Evolutionary conservation across 2,797 vertebrate genomes (phyloP), one percentile per base, ranked within the genome.

Genomic region (Malurus leucopterus): DNA sequence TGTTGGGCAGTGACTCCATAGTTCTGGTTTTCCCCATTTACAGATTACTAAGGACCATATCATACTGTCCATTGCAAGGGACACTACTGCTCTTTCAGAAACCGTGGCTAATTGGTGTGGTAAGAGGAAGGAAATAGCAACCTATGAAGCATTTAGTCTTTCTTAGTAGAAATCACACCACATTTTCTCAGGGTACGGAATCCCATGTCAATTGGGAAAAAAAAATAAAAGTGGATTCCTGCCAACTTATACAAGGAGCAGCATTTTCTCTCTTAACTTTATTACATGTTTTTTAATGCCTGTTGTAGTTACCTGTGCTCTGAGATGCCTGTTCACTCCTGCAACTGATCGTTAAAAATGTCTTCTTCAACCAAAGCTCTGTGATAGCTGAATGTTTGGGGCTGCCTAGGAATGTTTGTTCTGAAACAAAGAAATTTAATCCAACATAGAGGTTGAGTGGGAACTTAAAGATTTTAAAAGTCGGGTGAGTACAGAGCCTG

Each of bases 21-120:
- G 21, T 80, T 89, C 70, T 89, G 70, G 7, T 72, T 91, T 90
- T 86, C n/a, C 53, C 20, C 22, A 19, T 65, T 67, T 67, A 30
- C 69, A 86, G 59, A 69, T 75, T 65, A 53, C 34, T 86, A 78
- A 81, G 59, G 49, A 40, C 30, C 11, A 2, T 68, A 62, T 69
- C 65, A 65, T 72, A 14, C 12, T 78, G 51, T 50, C 47, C 40
- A 19, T 34, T 86, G 26, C 44, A 86, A 69, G 54, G 63, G 57
- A 73, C n/a, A 17, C 9, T 26, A 34, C 53, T 27, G 17, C 47
- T 36, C 27, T 77, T 50, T 53, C 30, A 89, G 47, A 59, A 88
- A 46, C 32, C 2, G 0, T 58, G 24, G 36, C 30, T 89, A 34
- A 13, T 80, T 83, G 62, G 14, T 78, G 41, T 46, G 53, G 41